These are phyloP conservation scores for Mohoua ochrocephala DNA, from an alignment of 2,113 vertebrate genomes.

Conservation along the genomic window DNA sequence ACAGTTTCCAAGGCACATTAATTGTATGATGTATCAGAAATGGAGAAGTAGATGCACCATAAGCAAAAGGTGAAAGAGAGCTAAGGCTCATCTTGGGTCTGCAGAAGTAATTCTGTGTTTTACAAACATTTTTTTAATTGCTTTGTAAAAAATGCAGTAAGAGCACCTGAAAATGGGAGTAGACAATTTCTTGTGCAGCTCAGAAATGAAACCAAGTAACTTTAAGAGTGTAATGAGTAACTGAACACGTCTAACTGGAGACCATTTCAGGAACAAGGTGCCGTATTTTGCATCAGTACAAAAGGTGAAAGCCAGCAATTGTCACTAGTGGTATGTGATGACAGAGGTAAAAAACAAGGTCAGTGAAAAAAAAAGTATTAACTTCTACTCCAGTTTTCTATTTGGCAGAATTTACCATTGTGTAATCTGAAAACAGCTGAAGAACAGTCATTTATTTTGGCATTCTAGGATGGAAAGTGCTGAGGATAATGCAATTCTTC, in stretches of 20 bases:
- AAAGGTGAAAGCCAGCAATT: not conserved
- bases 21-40: not conserved
- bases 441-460: not conserved
- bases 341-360: not conserved
- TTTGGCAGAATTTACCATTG: not conserved
- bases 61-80: not conserved
- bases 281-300: not conserved
- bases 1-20: not conserved
- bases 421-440: not conserved
- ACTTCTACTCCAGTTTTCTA: not conserved
- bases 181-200: not conserved
- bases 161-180: not conserved
- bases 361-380: not conserved
- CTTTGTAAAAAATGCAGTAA: not conserved
- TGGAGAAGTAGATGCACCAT: not conserved
- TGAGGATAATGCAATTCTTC: not conserved
- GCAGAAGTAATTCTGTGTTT: not conserved
- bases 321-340: rapidly evolving
- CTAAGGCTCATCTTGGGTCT: not conserved
- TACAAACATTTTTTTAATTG: not conserved
- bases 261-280: not conserved
- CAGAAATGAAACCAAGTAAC: not conserved
- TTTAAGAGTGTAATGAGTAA: not conserved
- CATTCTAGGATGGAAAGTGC: not conserved
- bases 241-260: rapidly evolving